Base-by-base conservation (phyloP, 2,888 invertebrate genomes). In the Cecidostiba fungosa region DNA sequence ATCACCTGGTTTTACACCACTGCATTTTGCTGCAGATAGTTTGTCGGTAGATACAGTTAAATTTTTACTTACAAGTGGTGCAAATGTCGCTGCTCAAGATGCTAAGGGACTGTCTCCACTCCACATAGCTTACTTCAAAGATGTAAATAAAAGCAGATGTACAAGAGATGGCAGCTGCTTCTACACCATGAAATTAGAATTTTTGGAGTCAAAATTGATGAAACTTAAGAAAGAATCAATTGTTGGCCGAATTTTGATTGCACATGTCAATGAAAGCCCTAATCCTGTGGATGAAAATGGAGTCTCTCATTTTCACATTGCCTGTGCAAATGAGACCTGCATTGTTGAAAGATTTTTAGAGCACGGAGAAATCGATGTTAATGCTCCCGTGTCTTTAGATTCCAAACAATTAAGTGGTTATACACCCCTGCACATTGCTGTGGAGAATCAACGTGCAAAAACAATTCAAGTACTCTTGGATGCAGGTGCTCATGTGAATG, bases 11-110 rank as follows among this genome's bases (percentile, higher is more conserved):
- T 77, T 19, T 29, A 77, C 77, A 29, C 77, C 77, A 39, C 16
- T 80, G 6, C 79, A 80, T 43, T 72, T 70, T 80, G 79, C 79
- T 16, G 54, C 70, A 6, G 36, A 80, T 23, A 72, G 72, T 54
- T 16, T 26, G n/a, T 70, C n/a, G n/a, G 26, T 66, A 14, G 72
- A 80, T n/a, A 12, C 39, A 36, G 79, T 72, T 1, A 36, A 72
- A 43, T 70, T 72, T 36, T 54, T 80, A n/a, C n/a, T 80, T 0
- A 14, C 23, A 12, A n/a, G 12, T 50, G 79, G 72, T 36, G 72
- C 50, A 5, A 10, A 80, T 50, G 26, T 69, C 16, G n/a, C 54
- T 23, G 29, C 19, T n/a, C 16, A 29, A 54, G 29, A 80, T 80
- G n/a, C 36, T 12, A 36, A 72, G 6, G 72, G 72, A n/a, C 6